Conservation (phyloP, 2,888 invertebrate species). For the Dicranocentrus wangi region DNA sequence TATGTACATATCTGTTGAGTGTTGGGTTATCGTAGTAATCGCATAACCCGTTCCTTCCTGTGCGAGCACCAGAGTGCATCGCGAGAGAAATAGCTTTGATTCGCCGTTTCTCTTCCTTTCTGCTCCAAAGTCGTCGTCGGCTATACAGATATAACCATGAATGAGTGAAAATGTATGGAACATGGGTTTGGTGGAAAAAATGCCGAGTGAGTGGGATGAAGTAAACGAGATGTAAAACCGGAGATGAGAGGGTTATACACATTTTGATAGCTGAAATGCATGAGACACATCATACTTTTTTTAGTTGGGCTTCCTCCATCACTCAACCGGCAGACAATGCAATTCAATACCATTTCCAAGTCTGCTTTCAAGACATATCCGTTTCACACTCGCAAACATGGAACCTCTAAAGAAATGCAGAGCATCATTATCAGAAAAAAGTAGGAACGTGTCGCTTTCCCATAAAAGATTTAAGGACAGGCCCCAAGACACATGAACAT, state of each 20-base stretch:
- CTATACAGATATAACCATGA: neutral
- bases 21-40: conserved; percentile 43
- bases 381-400: conserved; percentile 62
- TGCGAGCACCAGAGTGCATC: neutral
- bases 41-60: conserved; percentile 62
- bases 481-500: conserved; percentile 56
- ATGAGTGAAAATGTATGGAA: conserved; percentile 39
- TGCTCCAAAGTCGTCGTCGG: neutral
- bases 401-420: conserved; percentile 43
- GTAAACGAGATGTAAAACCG: conserved; percentile 50
- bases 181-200: conserved; percentile 45
- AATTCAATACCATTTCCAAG: conserved; percentile 53
- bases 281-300: conserved; percentile 36
- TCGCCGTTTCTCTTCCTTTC: neutral
- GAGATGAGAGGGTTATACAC: conserved; percentile 30
- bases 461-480: conserved; percentile 65
- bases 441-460: conserved; percentile 63
- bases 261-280: conserved; percentile 18
- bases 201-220: conserved; percentile 17
- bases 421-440: conserved; percentile 57
- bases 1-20: conserved; percentile 25
- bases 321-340: conserved; percentile 38
- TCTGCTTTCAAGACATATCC: conserved; percentile 57
- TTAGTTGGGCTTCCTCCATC: conserved; percentile 19
- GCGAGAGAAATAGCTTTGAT: conserved; percentile 22